Conservation (phyloP, 2,113 vertebrate species). For the Heterotis niloticus region DNA sequence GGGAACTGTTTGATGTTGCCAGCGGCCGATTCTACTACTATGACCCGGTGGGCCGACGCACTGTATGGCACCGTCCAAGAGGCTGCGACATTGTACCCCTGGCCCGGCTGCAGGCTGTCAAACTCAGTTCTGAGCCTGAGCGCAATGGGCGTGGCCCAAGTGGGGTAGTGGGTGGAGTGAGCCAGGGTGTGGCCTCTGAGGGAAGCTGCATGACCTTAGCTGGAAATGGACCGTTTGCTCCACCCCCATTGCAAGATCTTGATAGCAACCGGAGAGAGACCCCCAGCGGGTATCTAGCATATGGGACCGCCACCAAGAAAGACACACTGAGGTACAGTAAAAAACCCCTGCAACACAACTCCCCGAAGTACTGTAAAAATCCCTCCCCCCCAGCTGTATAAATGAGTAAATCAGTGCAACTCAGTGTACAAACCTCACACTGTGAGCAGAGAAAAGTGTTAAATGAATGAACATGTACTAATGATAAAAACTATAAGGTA, state of each 20-base stretch:
- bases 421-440: no score
- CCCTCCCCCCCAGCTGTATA: no score
- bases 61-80: conserved; percentile 82
- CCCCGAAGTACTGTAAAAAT: no score
- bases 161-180: conserved; percentile 21
- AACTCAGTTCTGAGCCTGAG: conserved; percentile 63
- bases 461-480: no score
- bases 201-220: conserved; percentile 50
- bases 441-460: no score
- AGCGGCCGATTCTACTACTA: conserved; percentile 87
- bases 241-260: conserved; percentile 19
- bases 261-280: conserved; percentile 46
- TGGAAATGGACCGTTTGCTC: conserved; percentile 43
- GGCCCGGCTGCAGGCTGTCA: conserved; percentile 83
- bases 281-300: conserved; percentile 46
- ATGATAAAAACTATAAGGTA: no score
- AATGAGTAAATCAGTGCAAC: no score
- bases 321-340: conserved; percentile 11
- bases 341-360: neutral
- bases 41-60: conserved; percentile 73
- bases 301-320: conserved; percentile 19
- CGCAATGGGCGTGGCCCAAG: conserved; percentile 10
- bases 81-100: conserved; percentile 81
- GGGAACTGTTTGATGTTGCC: conserved; percentile 82
- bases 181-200: conserved; percentile 48